Evolutionary conservation across 2,113 vertebrate genomes (phyloP), one percentile per base, ranked within the genome.

Genomic region (Strigops habroptila): DNA sequence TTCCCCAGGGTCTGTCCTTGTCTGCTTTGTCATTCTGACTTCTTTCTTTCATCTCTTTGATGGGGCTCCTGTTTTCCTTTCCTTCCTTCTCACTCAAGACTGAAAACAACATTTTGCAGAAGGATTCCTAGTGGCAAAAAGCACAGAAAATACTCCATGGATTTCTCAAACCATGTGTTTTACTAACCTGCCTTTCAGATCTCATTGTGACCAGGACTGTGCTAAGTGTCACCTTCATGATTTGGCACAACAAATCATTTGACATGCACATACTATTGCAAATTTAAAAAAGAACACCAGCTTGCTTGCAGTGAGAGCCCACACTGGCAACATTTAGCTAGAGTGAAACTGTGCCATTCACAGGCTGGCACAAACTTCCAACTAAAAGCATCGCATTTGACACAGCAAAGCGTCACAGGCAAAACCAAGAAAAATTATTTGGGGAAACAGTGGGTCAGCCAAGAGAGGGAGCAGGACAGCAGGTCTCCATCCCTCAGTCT

Each of bases 1-100:
- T 90, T 81, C 95, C 83, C 37, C 71, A 91, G 86, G 92, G 88
- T 82, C 69, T 94, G 51, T 82, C 78, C 75, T 90, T 80, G 82
- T 44, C 81, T 95, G 74, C 84, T 91, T 94, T 88, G 57, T 88
- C 91, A 55, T 86, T 90, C 80, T 85, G 63, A 74, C 24, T 77
- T 73, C 55, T 84, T 86, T 74, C 81, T 83, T 84, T 78, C 75
- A 87, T 91, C 43, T 79, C 62, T 89, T 86, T 79, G 55, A 48
- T 70, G 46, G 10, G 33, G 33, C 13, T 91, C 18, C 82, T 31
- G 25, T 57, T 93, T 92, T 92, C 46, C 57, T 90, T 74, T 82
- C 52, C 77, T 91, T 90, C 51, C 65, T 94, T 84, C 84, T 88
- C 53, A 87, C 21, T 91, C 27, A 74, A 74, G 39, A 67, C 14